Percentiles rank a stretch among this genome's conserved stretches.
These are phyloP conservation scores for human (Homo sapiens) DNA, from an alignment of 2,113 vertebrate species.

Conservation along the genomic window GRCh38 chr13:71853501-71854000, in stretches of 20 bases:
- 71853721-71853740: slow-evolving; percentile 87
- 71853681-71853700: slow-evolving; percentile 80
- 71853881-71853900: slow-evolving; percentile 99
- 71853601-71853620: slow-evolving; percentile 91
- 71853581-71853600: slow-evolving; percentile 85
- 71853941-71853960: slow-evolving; percentile 99
- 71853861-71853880: slow-evolving; percentile 99
- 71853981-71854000: slow-evolving; percentile 99
- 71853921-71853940: slow-evolving; percentile 99
- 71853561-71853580: slow-evolving; percentile 79
- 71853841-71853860: slow-evolving; percentile 98
- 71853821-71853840: slow-evolving; percentile 97
- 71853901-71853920: slow-evolving; percentile 99
- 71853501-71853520: slow-evolving; percentile 79
- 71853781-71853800: slow-evolving; percentile 98
- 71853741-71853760: slow-evolving; percentile 88
- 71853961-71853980: slow-evolving; percentile 99
- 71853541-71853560: slow-evolving; percentile 77
- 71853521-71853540: slow-evolving; percentile 78
- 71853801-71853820: slow-evolving; percentile 98
- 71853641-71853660: slow-evolving; percentile 89
- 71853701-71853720: slow-evolving; percentile 79
- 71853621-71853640: slow-evolving; percentile 96
- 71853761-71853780: slow-evolving; percentile 91
- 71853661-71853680: slow-evolving; percentile 88